phyloP scores from a whole-genome alignment of 2,113 vertebrate genomes.

The Cynocephalus volans region DNA sequence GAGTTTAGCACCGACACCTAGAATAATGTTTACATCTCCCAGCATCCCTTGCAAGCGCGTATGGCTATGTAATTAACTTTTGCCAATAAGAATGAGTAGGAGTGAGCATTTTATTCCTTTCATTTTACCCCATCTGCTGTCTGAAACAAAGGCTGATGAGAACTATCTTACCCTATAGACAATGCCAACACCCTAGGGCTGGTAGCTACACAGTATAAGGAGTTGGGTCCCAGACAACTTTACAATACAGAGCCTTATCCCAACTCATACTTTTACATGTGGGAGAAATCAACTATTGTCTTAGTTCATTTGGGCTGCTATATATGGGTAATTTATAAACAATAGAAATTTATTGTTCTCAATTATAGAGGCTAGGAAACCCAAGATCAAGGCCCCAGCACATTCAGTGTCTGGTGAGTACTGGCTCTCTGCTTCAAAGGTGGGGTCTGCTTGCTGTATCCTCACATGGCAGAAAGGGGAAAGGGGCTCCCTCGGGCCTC shows the following conservation, averaged over 20 bases:
- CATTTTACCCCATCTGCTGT: neutral
- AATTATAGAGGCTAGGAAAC: neutral
- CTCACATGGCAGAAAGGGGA: neutral
- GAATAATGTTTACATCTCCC: neutral
- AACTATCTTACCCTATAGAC: neutral
- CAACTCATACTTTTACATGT: neutral
- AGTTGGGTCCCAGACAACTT: neutral
- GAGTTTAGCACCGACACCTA: neutral
- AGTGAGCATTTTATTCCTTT: neutral
- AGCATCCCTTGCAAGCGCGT: neutral
- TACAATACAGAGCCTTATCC: neutral
- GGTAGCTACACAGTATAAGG: neutral
- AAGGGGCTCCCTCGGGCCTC: neutral
- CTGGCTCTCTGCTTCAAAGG: neutral
- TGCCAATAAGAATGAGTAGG: neutral
- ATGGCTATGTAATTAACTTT: neutral
- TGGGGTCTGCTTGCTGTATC: neutral
- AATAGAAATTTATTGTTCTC: neutral
- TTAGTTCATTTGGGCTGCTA: neutral
- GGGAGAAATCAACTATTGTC: neutral
- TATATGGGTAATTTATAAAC: neutral
- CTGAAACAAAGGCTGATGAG: neutral
- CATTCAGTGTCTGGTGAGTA: neutral
- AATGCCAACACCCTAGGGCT: neutral
- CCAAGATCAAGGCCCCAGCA: neutral